Evolutionary conservation across 1,140 invertebrate genomes (phyloP), one percentile per base, ranked within the genome.

Genomic region (Brachionus koreanus): DNA sequence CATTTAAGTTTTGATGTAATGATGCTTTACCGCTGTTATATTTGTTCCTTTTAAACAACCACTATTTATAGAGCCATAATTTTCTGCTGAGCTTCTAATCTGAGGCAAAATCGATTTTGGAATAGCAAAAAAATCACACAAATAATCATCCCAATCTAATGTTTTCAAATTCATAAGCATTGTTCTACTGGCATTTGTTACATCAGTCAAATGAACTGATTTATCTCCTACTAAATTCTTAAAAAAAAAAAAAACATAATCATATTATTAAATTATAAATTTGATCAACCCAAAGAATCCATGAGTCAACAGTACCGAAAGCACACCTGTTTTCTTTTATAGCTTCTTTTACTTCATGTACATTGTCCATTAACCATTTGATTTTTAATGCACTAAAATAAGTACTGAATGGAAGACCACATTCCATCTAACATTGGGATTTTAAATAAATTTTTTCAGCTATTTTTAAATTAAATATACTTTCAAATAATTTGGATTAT

Each of bases 151-250:
- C 97, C 96, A 99, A 83, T 93, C 88, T 42, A 96, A 89, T 10
- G 91, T 93, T 82, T 92, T 90, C 43, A 98, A 90, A 87, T 98
- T 96, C 94, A 99, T 96, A 0, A 99, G 89, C 91, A 97, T 94
- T 0, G 96, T 98, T 42, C 96, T 91, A 57, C 94, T 96, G 0
- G 97, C 97, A 89, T 98, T 98, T 7, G 96, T 96, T 1, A 98
- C 95, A 89, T 99, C 97, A 0, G 97, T 98, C 5, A 94, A 90
- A 87, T 98, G 95, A n/a, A 93, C 86, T 2, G 94, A 95, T 65
- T 92, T 92, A 49, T 93, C 89, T 79, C 89, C 89, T 1, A 94
- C 97, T 81, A 98, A 89, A 86, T 98, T 98, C 94, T 95, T 85
- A 13, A 90, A 29, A 43, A 43, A n/a, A n/a, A n/a, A 57, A 57